Evolutionary conservation across 2,888 invertebrate genomes (phyloP).

Genomic region (Drosophila borealis): DNA sequence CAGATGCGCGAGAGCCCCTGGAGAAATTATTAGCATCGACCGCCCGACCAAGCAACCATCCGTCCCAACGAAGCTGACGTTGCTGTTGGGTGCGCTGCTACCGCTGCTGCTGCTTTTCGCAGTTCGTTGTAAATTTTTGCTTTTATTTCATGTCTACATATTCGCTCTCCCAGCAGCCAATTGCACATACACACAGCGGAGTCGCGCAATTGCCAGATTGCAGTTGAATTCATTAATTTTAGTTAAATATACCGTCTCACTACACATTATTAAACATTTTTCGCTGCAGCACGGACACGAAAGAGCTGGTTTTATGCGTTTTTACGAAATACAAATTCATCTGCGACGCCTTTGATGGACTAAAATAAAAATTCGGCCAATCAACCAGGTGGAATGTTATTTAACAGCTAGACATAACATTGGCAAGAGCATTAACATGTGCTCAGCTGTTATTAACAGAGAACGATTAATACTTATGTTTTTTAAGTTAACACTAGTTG

Average conservation of each 20-base stretch:
- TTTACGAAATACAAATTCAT: conserved; percentile 37
- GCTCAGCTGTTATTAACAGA: conserved; percentile 18
- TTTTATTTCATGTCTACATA: conserved; percentile 60
- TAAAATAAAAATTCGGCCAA: conserved; percentile 55
- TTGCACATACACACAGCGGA: conserved; percentile 33
- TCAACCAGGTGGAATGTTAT: conserved; percentile 58
- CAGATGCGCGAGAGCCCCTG: conserved; percentile 41
- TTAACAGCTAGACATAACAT: conserved; percentile 41
- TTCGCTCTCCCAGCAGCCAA: conserved; percentile 51
- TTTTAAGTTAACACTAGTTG: not conserved
- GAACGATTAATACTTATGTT: conserved; percentile 1
- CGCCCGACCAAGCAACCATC: conserved; percentile 33
- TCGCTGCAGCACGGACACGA: conserved; percentile 23
- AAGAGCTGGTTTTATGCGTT: conserved; percentile 23
- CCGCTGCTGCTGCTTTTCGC: conserved; percentile 47
- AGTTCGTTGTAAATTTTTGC: conserved; percentile 56
- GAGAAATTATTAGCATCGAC: conserved; percentile 68
- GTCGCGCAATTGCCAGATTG: conserved; percentile 28
- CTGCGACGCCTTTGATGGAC: conserved; percentile 55
- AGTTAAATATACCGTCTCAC: conserved; percentile 11
- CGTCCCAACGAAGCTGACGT: conserved; percentile 53
- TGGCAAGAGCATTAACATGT: conserved; percentile 1
- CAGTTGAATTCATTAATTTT: conserved; percentile 40
- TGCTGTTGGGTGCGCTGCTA: conserved; percentile 38
- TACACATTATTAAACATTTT: conserved; percentile 49